A percentile compares a stretch with the other conserved stretches of the same genome.
phyloP scores from a whole-genome alignment of 2,797 vertebrate genomes.

The Sardinella longiceps region DNA sequence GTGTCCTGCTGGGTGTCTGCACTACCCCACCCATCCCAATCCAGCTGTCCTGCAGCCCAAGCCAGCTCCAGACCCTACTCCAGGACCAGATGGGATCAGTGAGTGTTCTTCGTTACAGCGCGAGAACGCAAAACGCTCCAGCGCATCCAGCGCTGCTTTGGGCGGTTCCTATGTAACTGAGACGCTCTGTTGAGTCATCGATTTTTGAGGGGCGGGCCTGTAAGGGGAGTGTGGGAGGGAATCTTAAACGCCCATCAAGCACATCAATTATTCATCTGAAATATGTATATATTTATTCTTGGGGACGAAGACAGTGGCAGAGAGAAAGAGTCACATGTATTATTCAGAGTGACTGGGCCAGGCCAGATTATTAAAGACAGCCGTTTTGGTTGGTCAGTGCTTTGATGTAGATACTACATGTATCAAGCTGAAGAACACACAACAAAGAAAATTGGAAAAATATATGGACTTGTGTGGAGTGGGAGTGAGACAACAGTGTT shows the following conservation, averaged over 20 bases:
- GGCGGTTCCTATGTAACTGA: neutral
- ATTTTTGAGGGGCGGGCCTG: neutral
- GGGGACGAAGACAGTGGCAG: constrained; percentile 29
- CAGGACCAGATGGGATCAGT: neutral
- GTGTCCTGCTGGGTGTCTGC: neutral
- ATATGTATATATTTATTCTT: constrained; percentile 68
- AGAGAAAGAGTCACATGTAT: constrained; percentile 58
- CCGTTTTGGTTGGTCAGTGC: constrained; percentile 40
- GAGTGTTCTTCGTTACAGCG: neutral
- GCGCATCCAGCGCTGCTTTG: neutral
- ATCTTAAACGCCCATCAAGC: constrained; percentile 34
- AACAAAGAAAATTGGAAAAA: no score
- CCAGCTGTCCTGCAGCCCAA: neutral
- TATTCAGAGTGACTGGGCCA: constrained; percentile 57
- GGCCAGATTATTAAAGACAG: constrained; percentile 61
- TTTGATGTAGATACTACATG: neutral
- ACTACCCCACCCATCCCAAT: neutral
- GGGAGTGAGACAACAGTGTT: neutral
- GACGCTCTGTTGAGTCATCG: constrained; percentile 10
- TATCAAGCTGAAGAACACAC: neutral
- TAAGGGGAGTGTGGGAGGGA: neutral
- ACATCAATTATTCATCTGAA: constrained; percentile 53
- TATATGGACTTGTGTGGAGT: neutral
- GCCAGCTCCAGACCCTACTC: neutral
- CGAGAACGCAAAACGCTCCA: neutral